Evolutionary conservation across 2,113 vertebrate species (phyloP).

Genomic region (Tetraodon nigroviridis): DNA sequence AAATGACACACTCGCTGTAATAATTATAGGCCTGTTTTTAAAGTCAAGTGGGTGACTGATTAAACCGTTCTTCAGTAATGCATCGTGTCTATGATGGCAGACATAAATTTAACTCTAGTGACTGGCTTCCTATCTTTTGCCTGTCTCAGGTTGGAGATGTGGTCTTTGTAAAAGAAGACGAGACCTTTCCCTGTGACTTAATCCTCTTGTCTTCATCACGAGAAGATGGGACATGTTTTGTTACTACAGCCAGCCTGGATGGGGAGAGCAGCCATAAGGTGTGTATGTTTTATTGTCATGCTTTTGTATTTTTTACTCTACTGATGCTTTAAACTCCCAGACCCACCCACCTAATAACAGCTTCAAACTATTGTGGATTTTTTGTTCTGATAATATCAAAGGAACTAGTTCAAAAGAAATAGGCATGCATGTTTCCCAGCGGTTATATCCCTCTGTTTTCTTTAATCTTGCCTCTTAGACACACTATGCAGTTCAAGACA

Average conservation of each 20-base stretch:
- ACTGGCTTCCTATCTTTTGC: background rate
- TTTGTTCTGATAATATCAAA: too few species aligned
- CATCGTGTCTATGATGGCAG: background rate
- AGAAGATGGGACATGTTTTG: constrained; percentile 89
- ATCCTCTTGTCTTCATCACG: constrained; percentile 90
- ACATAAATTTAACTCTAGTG: background rate
- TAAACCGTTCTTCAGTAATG: background rate
- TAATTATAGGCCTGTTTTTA: background rate
- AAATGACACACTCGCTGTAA: background rate
- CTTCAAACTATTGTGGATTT: too few species aligned
- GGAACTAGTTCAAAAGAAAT: too few species aligned
- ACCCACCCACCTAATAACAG: background rate
- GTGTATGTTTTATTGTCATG: background rate
- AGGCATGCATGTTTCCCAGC: too few species aligned
- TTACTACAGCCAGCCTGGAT: constrained; percentile 94
- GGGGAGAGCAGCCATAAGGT: constrained; percentile 98
- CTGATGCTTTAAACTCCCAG: background rate
- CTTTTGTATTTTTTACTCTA: background rate
- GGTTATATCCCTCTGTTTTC: constrained; percentile 10
- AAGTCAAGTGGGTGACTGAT: background rate
- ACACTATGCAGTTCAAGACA: constrained; percentile 92
- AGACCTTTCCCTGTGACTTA: constrained; percentile 94
- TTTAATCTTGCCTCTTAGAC: constrained; percentile 71
- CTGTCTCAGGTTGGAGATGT: constrained; percentile 88
- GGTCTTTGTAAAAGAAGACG: constrained; percentile 89